Percentiles rank a stretch among this genome's conserved stretches.
Conservation (phyloP, 1,140 invertebrate species). For the Drosophila leontia region DNA sequence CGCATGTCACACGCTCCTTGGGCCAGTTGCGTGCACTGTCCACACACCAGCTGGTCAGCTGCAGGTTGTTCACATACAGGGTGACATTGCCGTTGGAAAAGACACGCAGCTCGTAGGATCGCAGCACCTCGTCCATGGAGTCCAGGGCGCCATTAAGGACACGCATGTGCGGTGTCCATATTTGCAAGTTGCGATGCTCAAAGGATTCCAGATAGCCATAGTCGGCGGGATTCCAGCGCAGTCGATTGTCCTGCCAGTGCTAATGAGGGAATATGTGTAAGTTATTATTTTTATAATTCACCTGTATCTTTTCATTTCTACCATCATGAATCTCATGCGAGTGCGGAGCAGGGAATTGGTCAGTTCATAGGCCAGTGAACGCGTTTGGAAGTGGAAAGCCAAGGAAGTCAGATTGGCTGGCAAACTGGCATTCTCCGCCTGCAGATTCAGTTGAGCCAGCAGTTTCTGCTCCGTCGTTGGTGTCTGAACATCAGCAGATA, state of each 20-base stretch:
- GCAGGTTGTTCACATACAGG: conserved; percentile 50
- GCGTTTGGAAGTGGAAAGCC: conserved; percentile 68
- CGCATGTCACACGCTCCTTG: conserved; percentile 65
- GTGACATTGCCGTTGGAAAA: conserved; percentile 65
- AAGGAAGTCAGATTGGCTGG: conserved; percentile 63
- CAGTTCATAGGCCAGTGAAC: conserved; percentile 64
- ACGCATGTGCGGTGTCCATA: conserved; percentile 68
- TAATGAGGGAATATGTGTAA: background rate
- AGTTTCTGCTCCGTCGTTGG: conserved; percentile 32
- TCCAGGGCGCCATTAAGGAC: conserved; percentile 64
- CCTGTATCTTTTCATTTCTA: background rate
- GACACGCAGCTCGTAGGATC: conserved; percentile 50
- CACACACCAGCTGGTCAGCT: conserved; percentile 70
- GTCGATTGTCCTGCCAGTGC: conserved; percentile 64
- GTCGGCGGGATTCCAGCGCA: conserved; percentile 58
- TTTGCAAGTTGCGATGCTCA: conserved; percentile 38
- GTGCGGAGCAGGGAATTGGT: conserved; percentile 52
- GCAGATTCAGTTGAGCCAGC: conserved; percentile 38
- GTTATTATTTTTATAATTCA: background rate
- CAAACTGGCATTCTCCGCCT: conserved; percentile 56
- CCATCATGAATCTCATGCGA: conserved; percentile 63
- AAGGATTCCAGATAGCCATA: conserved; percentile 37
- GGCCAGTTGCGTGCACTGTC: conserved; percentile 75
- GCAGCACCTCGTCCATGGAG: conserved; percentile 23
- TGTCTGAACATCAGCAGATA: conserved; percentile 29